Base-by-base conservation (phyloP, 1,140 invertebrate genomes). In the Sycobia sp. region DNA sequence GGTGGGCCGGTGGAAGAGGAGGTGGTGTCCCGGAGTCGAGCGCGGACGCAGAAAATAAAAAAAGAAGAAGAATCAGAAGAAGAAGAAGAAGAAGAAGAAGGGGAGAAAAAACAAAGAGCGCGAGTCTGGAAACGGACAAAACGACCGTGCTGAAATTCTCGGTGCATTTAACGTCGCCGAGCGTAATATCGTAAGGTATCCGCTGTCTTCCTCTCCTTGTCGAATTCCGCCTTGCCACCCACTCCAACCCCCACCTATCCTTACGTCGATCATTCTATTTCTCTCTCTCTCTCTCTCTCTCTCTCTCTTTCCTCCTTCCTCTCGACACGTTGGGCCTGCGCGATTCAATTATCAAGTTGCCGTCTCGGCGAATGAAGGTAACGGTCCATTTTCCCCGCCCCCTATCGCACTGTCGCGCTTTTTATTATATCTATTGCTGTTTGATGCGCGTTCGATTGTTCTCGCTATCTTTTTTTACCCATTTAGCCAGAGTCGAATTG, bases 341-440 rank as follows among this genome's bases (percentile, higher is more conserved):
- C 68, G 71, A 71, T 73, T 71, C 56, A 66, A 73, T 71, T 73
- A 73, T 73, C 63, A 55, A 66, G 58, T 57, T 51, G 64, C 67
- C 66, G 67, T 73, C 63, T 59, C 56, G 34, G 56, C 36, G 36
- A 54, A 47, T 36, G 10, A 34, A 51, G 47, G 41, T 54, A 56
- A 34, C 44, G 25, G 36, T 4, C 22, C 22, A 22, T 4, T 11
- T 43, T 41, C 14, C 43, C 27, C 5, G 4, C 11, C 22, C 36
- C 5, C 14, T 36, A 20, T 2, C n/a, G n/a, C n/a, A n/a, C n/a
- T n/a, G n/a, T n/a, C n/a, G n/a, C n/a, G n/a, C n/a, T n/a, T n/a
- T n/a, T n/a, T n/a, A n/a, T n/a, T n/a, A n/a, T n/a, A n/a, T n/a
- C n/a, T n/a, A n/a, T n/a, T n/a, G n/a, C n/a, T n/a, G n/a, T n/a